These are phyloP conservation scores for Prenolepis imparis DNA, from an alignment of 2,888 invertebrate species.

Conservation along the genomic window DNA sequence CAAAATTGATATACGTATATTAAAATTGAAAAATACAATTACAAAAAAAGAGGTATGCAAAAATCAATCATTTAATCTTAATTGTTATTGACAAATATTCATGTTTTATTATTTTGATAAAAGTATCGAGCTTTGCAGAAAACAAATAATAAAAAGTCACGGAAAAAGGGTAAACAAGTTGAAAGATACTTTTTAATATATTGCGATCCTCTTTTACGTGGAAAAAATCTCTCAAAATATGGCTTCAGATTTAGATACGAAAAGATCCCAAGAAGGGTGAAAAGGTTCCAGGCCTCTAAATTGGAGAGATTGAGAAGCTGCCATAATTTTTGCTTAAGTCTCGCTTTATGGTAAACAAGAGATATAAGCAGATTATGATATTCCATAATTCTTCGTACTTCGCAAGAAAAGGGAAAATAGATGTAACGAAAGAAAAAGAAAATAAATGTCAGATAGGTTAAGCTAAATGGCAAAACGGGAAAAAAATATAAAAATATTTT, in stretches of 20 bases:
- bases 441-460: neutral
- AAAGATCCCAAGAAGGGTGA: neutral
- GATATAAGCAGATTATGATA: conserved; percentile 33
- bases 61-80: neutral
- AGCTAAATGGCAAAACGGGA: neutral
- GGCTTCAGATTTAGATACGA: neutral
- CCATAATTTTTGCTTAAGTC: conserved; percentile 5
- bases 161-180: neutral
- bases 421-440: conserved; percentile 8
- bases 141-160: neutral
- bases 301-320: conserved; percentile 10
- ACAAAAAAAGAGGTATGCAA: neutral
- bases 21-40: neutral
- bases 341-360: conserved; percentile 19
- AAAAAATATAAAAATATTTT: neutral
- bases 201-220: neutral
- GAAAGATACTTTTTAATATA: neutral
- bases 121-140: neutral
- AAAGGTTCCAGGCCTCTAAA: neutral
- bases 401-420: neutral
- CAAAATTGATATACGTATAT: neutral
- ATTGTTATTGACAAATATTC: conserved; percentile 2
- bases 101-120: neutral
- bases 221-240: neutral
- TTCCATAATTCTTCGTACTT: neutral